A percentile compares a stretch with the other conserved stretches of the same genome.
Evolutionary conservation across 2,113 vertebrate species (phyloP).

Genomic region (Uria aalge): DNA sequence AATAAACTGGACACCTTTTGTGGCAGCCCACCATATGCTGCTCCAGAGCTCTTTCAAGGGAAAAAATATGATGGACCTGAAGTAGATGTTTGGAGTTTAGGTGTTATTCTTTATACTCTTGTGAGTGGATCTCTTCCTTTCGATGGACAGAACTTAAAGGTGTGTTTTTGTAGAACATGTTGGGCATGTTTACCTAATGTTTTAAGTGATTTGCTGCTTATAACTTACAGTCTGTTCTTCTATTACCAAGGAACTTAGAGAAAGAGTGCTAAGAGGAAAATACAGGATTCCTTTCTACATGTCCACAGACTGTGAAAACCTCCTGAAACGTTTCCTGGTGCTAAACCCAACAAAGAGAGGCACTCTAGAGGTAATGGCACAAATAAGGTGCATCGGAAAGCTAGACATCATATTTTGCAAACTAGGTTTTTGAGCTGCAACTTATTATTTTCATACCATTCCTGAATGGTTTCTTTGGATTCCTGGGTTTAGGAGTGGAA

Average conservation of each 20-base stretch:
- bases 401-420: not conserved
- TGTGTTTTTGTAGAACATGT: not conserved
- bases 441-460: not conserved
- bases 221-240: not conserved
- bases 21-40: slow-evolving; percentile 95
- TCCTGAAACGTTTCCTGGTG: slow-evolving; percentile 98
- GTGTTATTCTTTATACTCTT: slow-evolving; percentile 96
- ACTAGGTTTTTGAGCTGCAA: not conserved
- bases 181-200: not conserved
- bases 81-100: slow-evolving; percentile 98
- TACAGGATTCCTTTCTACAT: slow-evolving; percentile 99
- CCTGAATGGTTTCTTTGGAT: not conserved
- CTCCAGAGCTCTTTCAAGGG: slow-evolving; percentile 97
- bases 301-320: slow-evolving; percentile 99
- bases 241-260: slow-evolving; percentile 86
- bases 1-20: slow-evolving; percentile 99
- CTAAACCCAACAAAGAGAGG: slow-evolving; percentile 96
- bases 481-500: not conserved
- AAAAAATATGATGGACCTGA: slow-evolving; percentile 98
- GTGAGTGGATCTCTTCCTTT: slow-evolving; percentile 98
- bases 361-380: slow-evolving; percentile 91
- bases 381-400: not conserved
- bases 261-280: slow-evolving; percentile 96
- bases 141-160: slow-evolving; percentile 97
- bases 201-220: not conserved